Conservation (phyloP, 1,140 invertebrate species). For the Grapholita molesta region DNA sequence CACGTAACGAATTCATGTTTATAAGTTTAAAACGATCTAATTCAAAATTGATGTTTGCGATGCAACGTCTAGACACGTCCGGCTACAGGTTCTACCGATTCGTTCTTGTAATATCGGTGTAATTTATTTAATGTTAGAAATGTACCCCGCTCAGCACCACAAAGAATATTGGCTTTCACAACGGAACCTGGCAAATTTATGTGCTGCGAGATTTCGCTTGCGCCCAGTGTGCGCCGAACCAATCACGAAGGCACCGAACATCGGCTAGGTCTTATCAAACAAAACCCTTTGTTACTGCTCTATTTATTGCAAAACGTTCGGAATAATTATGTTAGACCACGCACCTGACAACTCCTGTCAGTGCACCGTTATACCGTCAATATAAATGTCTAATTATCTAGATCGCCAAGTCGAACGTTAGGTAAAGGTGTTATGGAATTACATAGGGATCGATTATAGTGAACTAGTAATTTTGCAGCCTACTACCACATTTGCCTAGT, state of each 20-base stretch:
- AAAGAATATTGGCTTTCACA: constrained; percentile 77
- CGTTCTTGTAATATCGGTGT: constrained; percentile 74
- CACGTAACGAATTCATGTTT: constrained; percentile 38
- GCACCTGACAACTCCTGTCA: constrained; percentile 5
- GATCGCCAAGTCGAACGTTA: constrained; percentile 44
- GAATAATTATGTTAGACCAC: constrained; percentile 27
- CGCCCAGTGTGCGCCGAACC: constrained; percentile 26
- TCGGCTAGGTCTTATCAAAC: neutral
- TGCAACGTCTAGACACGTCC: constrained; percentile 61
- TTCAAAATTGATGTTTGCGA: constrained; percentile 57
- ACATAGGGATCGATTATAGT: constrained; percentile 65
- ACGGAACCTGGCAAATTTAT: constrained; percentile 71
- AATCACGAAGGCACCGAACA: constrained; percentile 30
- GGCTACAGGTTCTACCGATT: constrained; percentile 65
- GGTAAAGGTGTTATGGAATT: constrained; percentile 61
- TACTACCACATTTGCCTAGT: constrained; percentile 66
- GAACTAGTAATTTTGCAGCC: constrained; percentile 66
- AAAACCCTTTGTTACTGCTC: neutral
- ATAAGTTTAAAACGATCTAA: constrained; percentile 46
- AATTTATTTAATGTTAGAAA: constrained; percentile 77
- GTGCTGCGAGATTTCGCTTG: constrained; percentile 62
- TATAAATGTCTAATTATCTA: constrained; percentile 16
- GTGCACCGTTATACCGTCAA: neutral
- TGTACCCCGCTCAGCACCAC: constrained; percentile 63
- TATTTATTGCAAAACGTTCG: constrained; percentile 29